Conservation (phyloP, 1,140 invertebrate genomes). For the Drosophila takahashii region DNA sequence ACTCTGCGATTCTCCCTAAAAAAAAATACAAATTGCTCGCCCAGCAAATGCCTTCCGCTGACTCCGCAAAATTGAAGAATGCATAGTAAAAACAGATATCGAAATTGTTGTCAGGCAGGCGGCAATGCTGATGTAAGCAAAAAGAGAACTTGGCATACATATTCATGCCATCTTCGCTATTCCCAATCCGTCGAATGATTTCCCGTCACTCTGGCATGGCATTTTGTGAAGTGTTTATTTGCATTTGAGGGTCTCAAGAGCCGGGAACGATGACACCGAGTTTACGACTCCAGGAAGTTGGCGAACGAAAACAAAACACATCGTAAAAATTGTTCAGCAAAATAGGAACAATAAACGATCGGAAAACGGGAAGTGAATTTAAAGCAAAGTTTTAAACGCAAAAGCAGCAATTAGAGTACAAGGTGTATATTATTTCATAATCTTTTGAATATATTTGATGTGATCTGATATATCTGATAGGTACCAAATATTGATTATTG, state of each 20-base stretch:
- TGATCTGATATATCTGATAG: too few relatives aligned
- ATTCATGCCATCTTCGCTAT: slow-evolving; percentile 15
- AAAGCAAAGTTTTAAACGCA: not conserved
- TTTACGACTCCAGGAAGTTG: slow-evolving; percentile 63
- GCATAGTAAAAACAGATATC: slow-evolving; percentile 21
- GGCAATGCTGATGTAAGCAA: slow-evolving; percentile 33
- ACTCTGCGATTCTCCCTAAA: slow-evolving; percentile 1
- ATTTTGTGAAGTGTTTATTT: slow-evolving; percentile 64
- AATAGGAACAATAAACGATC: slow-evolving; percentile 24
- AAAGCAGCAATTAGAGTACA: not conserved
- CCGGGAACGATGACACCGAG: slow-evolving; percentile 11
- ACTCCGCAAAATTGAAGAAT: slow-evolving; percentile 26
- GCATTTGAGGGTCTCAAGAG: slow-evolving; percentile 25
- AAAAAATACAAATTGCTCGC: slow-evolving; percentile 25
- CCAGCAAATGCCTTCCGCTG: slow-evolving; percentile 20
- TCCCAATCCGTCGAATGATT: slow-evolving; percentile 19
- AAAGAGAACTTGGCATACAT: slow-evolving; percentile 39
- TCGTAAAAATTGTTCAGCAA: slow-evolving; percentile 48
- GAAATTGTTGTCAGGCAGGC: slow-evolving; percentile 17
- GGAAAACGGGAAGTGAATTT: slow-evolving; percentile 43
- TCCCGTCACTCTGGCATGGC: slow-evolving; percentile 6
- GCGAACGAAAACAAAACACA: slow-evolving; percentile 25
- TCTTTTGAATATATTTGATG: not conserved
- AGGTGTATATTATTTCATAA: not conserved
- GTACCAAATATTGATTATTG: too few relatives aligned